A percentile compares a stretch with the other conserved stretches of the same genome.
phyloP scores from a whole-genome alignment of 2,113 vertebrate species.

The Psilopsiagon aymara region DNA sequence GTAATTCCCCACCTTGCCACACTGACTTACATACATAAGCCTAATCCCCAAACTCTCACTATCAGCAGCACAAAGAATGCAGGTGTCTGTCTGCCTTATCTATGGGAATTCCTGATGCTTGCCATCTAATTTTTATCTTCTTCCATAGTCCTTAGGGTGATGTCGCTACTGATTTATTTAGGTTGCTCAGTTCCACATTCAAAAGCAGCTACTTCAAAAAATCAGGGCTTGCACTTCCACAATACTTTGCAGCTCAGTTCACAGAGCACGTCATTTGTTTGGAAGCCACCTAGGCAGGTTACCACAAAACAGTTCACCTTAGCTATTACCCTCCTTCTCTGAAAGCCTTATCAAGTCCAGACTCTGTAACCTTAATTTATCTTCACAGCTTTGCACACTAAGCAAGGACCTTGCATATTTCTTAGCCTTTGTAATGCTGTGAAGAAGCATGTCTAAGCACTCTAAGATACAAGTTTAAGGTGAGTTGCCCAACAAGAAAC shows the following conservation, averaged over 20 bases:
- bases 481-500: background rate
- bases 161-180: background rate
- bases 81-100: background rate
- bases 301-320: background rate
- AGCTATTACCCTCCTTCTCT: background rate
- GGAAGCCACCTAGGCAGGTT: background rate
- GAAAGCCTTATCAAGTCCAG: background rate
- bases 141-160: background rate
- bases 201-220: background rate
- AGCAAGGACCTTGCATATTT: background rate
- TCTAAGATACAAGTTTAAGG: background rate
- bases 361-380: background rate
- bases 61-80: background rate
- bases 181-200: background rate
- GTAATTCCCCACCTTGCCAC: background rate
- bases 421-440: background rate
- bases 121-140: background rate
- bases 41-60: background rate
- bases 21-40: background rate
- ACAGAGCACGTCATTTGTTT: background rate
- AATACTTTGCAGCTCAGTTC: background rate
- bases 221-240: background rate
- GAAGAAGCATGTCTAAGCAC: background rate
- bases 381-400: background rate
- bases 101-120: rapidly evolving